Percentiles rank a stretch among this genome's conserved stretches.
Evolutionary conservation across 1,140 invertebrate species (phyloP).

Genomic region (Leptopilina clavipes): DNA sequence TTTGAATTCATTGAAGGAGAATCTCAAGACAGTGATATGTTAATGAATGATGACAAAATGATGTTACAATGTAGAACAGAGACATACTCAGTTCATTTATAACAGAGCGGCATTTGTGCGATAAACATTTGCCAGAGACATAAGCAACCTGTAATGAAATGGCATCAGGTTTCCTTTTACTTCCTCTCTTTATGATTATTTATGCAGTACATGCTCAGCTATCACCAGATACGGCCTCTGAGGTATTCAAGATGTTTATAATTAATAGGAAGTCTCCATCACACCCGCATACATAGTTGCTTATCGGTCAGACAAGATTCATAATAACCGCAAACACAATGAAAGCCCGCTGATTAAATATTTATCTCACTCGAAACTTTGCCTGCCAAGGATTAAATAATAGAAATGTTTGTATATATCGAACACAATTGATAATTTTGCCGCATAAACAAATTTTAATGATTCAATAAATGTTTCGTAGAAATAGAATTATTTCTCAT

Average conservation of each 20-base stretch:
- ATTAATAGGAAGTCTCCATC: slow-evolving; percentile 27
- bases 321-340: slow-evolving; percentile 14
- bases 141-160: slow-evolving; percentile 54
- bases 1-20: no score
- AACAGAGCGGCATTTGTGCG: slow-evolving; percentile 49
- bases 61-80: slow-evolving; percentile 48
- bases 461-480: neutral
- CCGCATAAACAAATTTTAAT: neutral
- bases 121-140: slow-evolving; percentile 51
- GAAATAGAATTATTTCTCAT: neutral
- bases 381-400: neutral
- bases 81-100: slow-evolving; percentile 44
- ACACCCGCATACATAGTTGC: slow-evolving; percentile 1
- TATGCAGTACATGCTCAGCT: neutral
- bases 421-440: neutral
- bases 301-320: slow-evolving; percentile 25
- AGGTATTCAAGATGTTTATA: slow-evolving; percentile 33
- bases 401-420: neutral
- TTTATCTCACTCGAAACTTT: slow-evolving; percentile 28
- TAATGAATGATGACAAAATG: slow-evolving; percentile 53
- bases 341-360: slow-evolving; percentile 20
- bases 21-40: slow-evolving; percentile 39
- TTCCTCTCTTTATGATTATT: slow-evolving; percentile 29
- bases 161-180: slow-evolving; percentile 49
- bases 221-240: slow-evolving; percentile 10